Conservation (phyloP, 2,113 vertebrate species). For the Calypte anna region DNA sequence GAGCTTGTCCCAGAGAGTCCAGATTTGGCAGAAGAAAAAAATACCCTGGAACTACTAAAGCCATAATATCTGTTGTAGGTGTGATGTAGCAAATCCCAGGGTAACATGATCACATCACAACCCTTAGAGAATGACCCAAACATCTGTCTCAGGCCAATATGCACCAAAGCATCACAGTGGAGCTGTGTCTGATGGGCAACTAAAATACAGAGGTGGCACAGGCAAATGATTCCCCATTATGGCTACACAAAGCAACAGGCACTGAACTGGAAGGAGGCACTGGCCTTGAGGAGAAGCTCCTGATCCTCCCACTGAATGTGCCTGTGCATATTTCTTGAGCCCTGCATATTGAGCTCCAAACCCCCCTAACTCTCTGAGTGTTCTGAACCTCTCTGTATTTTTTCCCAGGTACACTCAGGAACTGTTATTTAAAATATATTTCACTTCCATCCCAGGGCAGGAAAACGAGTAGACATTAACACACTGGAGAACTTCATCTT, state of each 20-base stretch:
- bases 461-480: rapidly evolving
- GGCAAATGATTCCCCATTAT: background rate
- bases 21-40: background rate
- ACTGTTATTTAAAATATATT: background rate
- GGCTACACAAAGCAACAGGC: background rate
- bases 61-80: background rate
- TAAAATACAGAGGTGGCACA: background rate
- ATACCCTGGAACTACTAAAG: background rate
- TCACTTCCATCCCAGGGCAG: background rate
- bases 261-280: background rate
- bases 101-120: background rate
- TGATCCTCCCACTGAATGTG: rapidly evolving
- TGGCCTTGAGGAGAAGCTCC: background rate
- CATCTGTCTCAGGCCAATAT: background rate
- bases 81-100: background rate
- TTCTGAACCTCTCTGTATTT: background rate
- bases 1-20: background rate
- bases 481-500: background rate
- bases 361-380: too few species aligned
- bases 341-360: background rate
- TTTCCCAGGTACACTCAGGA: background rate
- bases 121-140: background rate
- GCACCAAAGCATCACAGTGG: background rate
- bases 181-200: background rate
- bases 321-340: background rate